Evolutionary conservation across 1,140 invertebrate genomes (phyloP), one percentile per base, ranked within the genome.

Genomic region (Drosophila kohkoa): DNA sequence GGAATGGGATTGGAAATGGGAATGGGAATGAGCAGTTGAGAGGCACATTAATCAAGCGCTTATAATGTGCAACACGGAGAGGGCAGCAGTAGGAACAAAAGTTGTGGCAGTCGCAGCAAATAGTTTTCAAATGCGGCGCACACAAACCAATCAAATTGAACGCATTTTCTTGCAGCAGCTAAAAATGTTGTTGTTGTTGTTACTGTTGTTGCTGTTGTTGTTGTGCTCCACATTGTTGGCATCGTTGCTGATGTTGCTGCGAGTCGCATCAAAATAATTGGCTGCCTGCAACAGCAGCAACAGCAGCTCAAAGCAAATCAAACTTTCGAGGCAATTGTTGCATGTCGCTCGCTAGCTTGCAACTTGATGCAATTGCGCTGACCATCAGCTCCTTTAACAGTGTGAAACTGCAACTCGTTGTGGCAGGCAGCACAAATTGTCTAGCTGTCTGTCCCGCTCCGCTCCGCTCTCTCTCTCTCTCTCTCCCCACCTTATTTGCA

Each of bases 101-200:
- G 20, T 25, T 25, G 20, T 25, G 20, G 46, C 58, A 46, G 49
- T 45, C 73, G 79, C 82, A 88, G 82, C 83, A 88, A 88, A 88
- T 89, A 76, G 77, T 81, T 89, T 85, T 88, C 83, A 88, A 88
- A 83, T 72, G 77, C 81, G 64, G 57, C 69, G 48, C 79, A 82
- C 51, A 54, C 51, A 54, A 68, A 49, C 82, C 83, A 86, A 86
- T 86, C 83, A 88, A 86, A 87, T 88, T 64, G 83, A 87, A 88
- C 82, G 82, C 82, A 82, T 79, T 62, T 63, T 86, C 74, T 72
- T 71, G 75, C 11, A 45, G 54, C 28, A 6, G 2, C 41, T 13
- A 5, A 43, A 11, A 43, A 43, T 6, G 7, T 8, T 43, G 73
- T 51, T 72, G 60, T 35, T 66, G 59, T 13, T 55, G 58, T 71